These are phyloP conservation scores for Pygoscelis antarcticus DNA, from an alignment of 2,113 vertebrate species.

Conservation along the genomic window DNA sequence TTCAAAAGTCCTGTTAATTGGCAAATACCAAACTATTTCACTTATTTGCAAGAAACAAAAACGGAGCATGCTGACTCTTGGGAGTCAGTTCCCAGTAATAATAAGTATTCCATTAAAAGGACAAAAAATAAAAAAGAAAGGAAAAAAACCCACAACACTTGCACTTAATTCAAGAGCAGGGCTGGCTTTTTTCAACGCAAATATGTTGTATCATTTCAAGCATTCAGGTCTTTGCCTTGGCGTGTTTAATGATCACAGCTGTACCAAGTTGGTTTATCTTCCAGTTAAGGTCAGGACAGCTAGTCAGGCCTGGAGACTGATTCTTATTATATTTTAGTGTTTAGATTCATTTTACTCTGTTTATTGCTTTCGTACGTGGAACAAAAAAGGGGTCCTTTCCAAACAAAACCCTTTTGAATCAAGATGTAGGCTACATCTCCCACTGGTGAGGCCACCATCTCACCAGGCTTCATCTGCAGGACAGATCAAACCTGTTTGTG, in stretches of 20 bases:
- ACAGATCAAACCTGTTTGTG: rapidly evolving
- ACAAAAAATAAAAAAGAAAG: not conserved
- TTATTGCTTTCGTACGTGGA: slow-evolving; percentile 57
- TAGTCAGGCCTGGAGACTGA: slow-evolving; percentile 40
- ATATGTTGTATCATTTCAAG: not conserved
- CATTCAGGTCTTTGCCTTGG: slow-evolving; percentile 17
- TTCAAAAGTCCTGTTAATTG: not conserved
- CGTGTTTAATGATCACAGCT: slow-evolving; percentile 60
- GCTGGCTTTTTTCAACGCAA: not conserved
- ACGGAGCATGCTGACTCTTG: not conserved
- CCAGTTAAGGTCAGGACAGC: slow-evolving; percentile 46
- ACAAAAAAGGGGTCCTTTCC: not conserved
- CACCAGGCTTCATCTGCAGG: not conserved
- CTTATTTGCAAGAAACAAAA: not conserved
- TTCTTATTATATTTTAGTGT: slow-evolving; percentile 55
- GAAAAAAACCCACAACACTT: not conserved
- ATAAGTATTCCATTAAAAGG: not conserved
- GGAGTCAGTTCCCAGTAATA: not conserved
- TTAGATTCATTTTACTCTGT: slow-evolving; percentile 65
- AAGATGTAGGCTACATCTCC: not conserved
- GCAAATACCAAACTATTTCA: not conserved
- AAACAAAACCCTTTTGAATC: not conserved
- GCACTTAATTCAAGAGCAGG: not conserved
- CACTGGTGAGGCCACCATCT: not conserved
- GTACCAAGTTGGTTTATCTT: slow-evolving; percentile 37